Evolutionary conservation across 1,140 invertebrate species (phyloP), one percentile per base, ranked within the genome.

Genomic region (Euschistus heros): DNA sequence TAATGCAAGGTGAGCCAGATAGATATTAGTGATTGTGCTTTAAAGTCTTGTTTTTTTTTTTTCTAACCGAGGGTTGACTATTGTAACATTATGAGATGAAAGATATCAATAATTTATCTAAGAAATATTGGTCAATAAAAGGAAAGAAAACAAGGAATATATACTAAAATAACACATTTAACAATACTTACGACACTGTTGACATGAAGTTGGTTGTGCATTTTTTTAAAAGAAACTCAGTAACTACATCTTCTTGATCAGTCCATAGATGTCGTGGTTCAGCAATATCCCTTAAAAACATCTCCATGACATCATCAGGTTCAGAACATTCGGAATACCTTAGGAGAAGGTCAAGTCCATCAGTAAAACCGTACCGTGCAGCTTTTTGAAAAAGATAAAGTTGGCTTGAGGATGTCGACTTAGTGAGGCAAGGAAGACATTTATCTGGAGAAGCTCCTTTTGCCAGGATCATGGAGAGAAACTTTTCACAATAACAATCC

Each of bases 401-500:
- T 1, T 37, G 33, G 8, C 33, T 37, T 13, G 33, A 37, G 14
- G 24, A 57, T 14, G 24, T 57, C 24, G 18, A 27, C 15, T 20
- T 50, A 15, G 18, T 26, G 7, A 24, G 54, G 54, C 54, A 57
- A 8, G 14, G 20, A 57, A 17, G 54, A 6, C 20, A 10, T 26
- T 57, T 57, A 15, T 57, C 54, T 1, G 54, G 54, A 5, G 54
- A 57, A 27, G 24, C 54, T 2, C 54, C 54, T 57, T 26, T 57
- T 5, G 18, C 54, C 1, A 57, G 54, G 13, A 57, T 57, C 54
- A 24, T 57, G 26, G 24, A 10, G 33, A 66, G 59, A n/a, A 66
- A 26, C 17, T 50, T n/a, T 17, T 46, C 42, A 44, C 64, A 66
- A 24, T 66, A 46, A 44, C 64, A 66, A 20, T 47, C 42, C 10